Evolutionary conservation across 1,140 invertebrate species (phyloP).

Genomic region (Drosophila baimaii): DNA sequence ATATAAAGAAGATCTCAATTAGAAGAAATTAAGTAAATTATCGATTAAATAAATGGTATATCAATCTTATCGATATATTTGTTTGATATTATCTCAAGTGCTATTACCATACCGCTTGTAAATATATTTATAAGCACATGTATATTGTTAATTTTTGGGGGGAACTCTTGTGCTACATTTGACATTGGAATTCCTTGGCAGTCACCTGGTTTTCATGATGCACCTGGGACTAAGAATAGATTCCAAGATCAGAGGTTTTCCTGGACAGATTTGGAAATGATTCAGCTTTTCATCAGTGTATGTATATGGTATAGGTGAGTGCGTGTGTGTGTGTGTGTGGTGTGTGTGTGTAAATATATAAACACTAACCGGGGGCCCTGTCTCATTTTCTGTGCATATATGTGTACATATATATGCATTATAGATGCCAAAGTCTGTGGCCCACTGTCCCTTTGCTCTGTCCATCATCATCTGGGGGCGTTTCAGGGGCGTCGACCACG

Average conservation of each 20-base stretch:
- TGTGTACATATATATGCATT: constrained; percentile 28
- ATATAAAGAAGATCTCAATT: too few species aligned
- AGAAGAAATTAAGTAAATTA: too few species aligned
- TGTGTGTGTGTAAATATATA: constrained; percentile 11
- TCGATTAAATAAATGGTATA: too few species aligned
- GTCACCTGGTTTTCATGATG: neutral
- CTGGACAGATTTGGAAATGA: neutral
- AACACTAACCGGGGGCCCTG: constrained; percentile 12
- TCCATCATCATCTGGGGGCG: constrained; percentile 6
- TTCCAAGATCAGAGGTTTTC: constrained; percentile 6
- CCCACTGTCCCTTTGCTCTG: constrained; percentile 22
- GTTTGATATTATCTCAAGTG: too few species aligned
- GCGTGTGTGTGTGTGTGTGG: neutral
- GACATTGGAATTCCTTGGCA: too few species aligned
- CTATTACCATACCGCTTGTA: too few species aligned
- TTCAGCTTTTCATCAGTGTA: neutral
- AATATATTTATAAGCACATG: neutral
- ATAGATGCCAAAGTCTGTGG: constrained; percentile 42
- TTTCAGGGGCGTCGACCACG: constrained; percentile 6
- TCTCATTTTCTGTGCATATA: neutral
- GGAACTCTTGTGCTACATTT: too few species aligned
- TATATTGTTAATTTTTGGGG: neutral
- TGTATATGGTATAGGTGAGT: neutral
- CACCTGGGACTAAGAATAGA: neutral
- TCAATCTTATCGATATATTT: too few species aligned